Percentiles rank a stretch among this genome's conserved stretches.
phyloP scores from a whole-genome alignment of 2,888 invertebrate genomes.

The Tachystola acroxantha region DNA sequence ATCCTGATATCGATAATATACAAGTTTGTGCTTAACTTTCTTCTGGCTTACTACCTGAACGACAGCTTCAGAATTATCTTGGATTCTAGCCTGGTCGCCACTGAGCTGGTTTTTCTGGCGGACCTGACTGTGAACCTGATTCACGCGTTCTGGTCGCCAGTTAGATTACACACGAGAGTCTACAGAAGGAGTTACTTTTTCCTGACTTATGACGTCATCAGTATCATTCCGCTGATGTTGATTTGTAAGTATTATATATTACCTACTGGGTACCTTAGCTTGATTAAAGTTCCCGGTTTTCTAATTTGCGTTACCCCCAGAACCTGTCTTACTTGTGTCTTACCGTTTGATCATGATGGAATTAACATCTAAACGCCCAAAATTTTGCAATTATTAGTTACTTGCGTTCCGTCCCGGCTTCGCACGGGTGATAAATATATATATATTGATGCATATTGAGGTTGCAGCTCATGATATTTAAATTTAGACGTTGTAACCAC shows the following conservation, averaged over 20 bases:
- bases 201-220: slow-evolving; percentile 40
- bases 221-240: slow-evolving; percentile 35
- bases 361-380: too few species aligned
- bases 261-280: too few species aligned
- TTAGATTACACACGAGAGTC: slow-evolving; percentile 46
- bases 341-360: too few species aligned
- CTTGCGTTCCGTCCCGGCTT: too few species aligned
- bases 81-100: slow-evolving; percentile 24
- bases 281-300: too few species aligned
- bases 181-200: slow-evolving; percentile 35
- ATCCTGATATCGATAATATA: slow-evolving; percentile 38
- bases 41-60: slow-evolving; percentile 41
- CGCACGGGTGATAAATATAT: too few species aligned
- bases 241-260: slow-evolving; percentile 40
- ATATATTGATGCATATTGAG: too few species aligned
- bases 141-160: slow-evolving; percentile 49
- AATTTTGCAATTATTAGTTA: too few species aligned
- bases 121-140: slow-evolving; percentile 45
- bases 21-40: slow-evolving; percentile 40
- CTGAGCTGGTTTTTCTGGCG: slow-evolving; percentile 35
- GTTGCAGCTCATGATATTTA: too few species aligned
- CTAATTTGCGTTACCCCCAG: too few species aligned
- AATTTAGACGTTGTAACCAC: too few species aligned
- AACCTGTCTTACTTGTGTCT: too few species aligned
- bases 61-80: slow-evolving; percentile 19